Evolutionary conservation across 2,113 vertebrate species (phyloP), one percentile per base, ranked within the genome.

Genomic region (Cottus gobio): DNA sequence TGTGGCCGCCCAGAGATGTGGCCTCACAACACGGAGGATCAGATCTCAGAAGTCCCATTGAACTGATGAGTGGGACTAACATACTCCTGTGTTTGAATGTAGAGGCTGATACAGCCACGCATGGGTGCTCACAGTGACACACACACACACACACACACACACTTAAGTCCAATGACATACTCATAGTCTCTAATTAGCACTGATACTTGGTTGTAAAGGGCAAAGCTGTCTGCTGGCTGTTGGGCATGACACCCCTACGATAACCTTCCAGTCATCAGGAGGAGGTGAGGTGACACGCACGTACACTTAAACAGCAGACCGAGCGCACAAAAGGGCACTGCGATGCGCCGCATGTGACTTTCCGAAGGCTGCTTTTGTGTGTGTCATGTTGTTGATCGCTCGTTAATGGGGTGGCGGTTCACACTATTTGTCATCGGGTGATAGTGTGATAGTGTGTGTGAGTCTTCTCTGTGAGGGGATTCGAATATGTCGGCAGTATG

Each of bases 141-240:
- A 57, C 52, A 63, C 68, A 57, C 52, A 77, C 31, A 34, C 22
- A 50, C 46, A 74, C 37, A 39, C 46, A 57, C 52, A 74, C 37
- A 39, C 64, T 54, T 58, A 70, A 82, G 81, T 80, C 85, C 86
- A 72, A 56, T 63, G 82, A 79, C 90, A 80, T 77, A 89, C 82
- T 91, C 87, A 85, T 78, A 81, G 80, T 85, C 58, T 91, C 84
- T 91, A 91, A 92, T 91, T 91, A 90, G 86, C 78, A 73, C 34
- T 2, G 30, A 80, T 84, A 76, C 62, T 77, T 84, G 74, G 75
- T 58, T 82, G 74, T 83, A 86, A 93, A 93, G 91, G 92, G 85
- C 92, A 93, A 87, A 75, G 71, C 85, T 91, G 86, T 90, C 90
- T 80, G 77, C 86, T 78, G 74, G 84, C 73, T 89, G 88, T 83